Base-by-base conservation (phyloP, 2,797 vertebrate species). In the Poecilia gillii region DNA sequence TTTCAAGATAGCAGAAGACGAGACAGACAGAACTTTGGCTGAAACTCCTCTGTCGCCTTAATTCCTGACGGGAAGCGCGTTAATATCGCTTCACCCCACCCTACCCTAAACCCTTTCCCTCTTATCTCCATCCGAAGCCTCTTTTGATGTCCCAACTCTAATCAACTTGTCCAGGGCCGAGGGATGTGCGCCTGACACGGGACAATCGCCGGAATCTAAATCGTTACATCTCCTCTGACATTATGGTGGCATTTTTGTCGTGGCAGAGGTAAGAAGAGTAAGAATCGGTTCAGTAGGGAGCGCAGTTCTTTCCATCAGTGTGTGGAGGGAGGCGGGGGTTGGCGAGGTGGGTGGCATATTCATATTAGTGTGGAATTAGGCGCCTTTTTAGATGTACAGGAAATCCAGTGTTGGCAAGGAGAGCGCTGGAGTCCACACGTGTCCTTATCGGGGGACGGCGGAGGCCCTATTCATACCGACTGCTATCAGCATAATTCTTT, bases 211-310 rank as follows among this genome's bases (percentile, higher is more conserved):
- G 25, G 80, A 86, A 96, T 96, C 95, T 95, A 92, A 95, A 96
- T 95, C 94, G 87, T 93, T 92, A 93, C 93, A 96, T 96, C 95
- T 96, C 87, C 85, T 89, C 90, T 96, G 96, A 96, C 96, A 96
- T 96, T 96, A 95, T 90, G 87, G 90, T 96, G 96, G 95, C 95
- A 96, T 96, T 96, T 96, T 96, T 96, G 94, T 91, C 85, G 84
- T 93, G 91, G 94, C 92, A 89, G 91, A 93, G 92, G 92, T 92
- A 93, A 91, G 83, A 81, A 84, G 91, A 94, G 92, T 79, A 92
- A 86, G 89, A 88, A 90, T 88, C 88, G 86, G 92, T 95, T 95
- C 91, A 91, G 62, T 75, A 55, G 90, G 85, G 92, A 91, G 88
- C 85, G 87, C 91, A 91, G 90, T 94, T 93, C 93, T 89, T 79